Evolutionary conservation across 1,140 invertebrate species (phyloP).

Genomic region (Drosophila sturtevanti): DNA sequence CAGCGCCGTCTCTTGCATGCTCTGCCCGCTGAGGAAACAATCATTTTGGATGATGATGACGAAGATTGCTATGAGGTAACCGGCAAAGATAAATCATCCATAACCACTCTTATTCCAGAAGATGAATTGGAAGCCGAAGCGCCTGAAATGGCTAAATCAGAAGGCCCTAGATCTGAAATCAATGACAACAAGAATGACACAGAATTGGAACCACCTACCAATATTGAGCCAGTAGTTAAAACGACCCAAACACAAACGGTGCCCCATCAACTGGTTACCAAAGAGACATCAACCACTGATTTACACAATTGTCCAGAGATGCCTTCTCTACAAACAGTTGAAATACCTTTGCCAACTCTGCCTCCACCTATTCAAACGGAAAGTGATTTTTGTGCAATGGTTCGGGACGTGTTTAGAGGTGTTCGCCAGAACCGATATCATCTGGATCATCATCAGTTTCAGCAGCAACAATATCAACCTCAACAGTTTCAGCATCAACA

Average conservation of each 20-base stretch:
- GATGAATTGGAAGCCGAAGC: not conserved
- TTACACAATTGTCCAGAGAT: conserved; percentile 7
- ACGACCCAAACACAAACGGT: conserved; percentile 35
- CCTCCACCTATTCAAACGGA: not conserved
- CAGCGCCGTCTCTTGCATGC: conserved; percentile 45
- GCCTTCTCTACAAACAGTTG: not conserved
- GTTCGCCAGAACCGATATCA: conserved; percentile 26
- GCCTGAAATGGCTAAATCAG: not conserved
- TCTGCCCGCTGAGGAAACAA: conserved; percentile 44
- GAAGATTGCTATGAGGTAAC: conserved; percentile 60
- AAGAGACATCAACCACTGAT: conserved; percentile 57
- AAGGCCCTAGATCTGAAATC: too few relatives aligned
- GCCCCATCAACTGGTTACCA: conserved; percentile 10
- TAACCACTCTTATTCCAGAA: conserved; percentile 47
- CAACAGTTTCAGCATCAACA: too few relatives aligned
- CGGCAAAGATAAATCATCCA: conserved; percentile 34
- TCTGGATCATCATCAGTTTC: conserved; percentile 7
- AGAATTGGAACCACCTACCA: not conserved
- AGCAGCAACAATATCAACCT: too few relatives aligned
- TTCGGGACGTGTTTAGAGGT: conserved; percentile 31
- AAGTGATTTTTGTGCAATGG: conserved; percentile 20
- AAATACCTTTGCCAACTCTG: not conserved
- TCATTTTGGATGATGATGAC: conserved; percentile 64
- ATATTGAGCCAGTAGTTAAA: not conserved
- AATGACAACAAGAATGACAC: not conserved